Conservation (phyloP, 2,113 vertebrate genomes). For the Galeopterus variegatus region DNA sequence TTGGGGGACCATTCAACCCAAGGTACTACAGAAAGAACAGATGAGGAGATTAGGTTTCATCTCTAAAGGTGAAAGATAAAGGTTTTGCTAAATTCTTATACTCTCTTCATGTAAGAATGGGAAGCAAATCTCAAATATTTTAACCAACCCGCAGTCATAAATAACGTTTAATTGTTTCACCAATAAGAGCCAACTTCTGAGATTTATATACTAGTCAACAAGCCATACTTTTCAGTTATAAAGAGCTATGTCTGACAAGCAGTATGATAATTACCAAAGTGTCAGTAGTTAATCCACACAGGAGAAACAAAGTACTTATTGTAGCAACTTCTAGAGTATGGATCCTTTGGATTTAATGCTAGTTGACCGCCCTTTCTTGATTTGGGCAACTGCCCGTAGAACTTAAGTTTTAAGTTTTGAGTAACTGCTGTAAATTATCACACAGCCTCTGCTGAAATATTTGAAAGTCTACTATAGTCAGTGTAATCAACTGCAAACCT, state of each 20-base stretch:
- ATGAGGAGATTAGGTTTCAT: background rate
- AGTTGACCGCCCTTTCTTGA: background rate
- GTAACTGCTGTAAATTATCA: background rate
- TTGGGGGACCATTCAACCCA: no score
- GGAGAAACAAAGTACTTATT: background rate
- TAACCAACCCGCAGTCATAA: background rate
- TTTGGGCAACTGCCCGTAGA: background rate
- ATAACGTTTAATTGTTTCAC: background rate
- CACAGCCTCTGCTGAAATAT: background rate
- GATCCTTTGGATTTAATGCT: background rate
- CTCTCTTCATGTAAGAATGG: background rate
- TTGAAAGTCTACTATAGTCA: background rate
- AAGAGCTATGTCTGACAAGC: background rate
- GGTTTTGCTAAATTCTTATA: background rate
- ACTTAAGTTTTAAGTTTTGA: background rate
- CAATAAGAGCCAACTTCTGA: background rate
- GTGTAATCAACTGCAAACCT: background rate
- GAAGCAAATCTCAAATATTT: background rate
- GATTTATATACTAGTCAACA: background rate
- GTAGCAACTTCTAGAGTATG: background rate
- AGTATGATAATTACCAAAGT: background rate
- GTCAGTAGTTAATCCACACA: background rate
- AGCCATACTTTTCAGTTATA: background rate
- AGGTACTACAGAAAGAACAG: background rate
- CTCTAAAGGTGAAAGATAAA: background rate